A percentile compares a stretch with the other conserved stretches of the same genome.
Evolutionary conservation across 1,140 invertebrate genomes (phyloP).

Genomic region (Eupeodes corollae): DNA sequence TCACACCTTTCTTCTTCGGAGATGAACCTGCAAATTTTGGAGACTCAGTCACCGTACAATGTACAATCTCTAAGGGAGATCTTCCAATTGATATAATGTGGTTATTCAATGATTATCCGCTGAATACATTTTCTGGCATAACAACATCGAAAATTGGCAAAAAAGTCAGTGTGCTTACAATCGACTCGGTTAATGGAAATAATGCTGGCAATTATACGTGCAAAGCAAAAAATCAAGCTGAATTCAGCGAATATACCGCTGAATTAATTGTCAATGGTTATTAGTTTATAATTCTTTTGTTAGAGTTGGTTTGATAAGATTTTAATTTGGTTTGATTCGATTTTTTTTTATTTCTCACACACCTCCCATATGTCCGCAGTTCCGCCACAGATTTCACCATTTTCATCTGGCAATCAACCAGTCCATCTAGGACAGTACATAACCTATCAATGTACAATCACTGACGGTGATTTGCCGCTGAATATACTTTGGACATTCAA

Average conservation of each 20-base stretch:
- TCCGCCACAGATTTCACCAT: slow-evolving; percentile 49
- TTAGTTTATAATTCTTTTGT: slow-evolving; percentile 7
- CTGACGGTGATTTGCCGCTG: slow-evolving; percentile 71
- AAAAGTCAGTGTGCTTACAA: slow-evolving; percentile 61
- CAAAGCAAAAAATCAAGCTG: slow-evolving; percentile 61
- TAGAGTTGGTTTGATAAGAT: slow-evolving; percentile 7
- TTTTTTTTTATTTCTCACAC: slow-evolving; percentile 8
- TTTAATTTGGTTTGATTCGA: background rate
- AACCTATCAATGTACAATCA: slow-evolving; percentile 47
- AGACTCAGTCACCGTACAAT: slow-evolving; percentile 54
- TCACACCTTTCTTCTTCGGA: slow-evolving; percentile 54
- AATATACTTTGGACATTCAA: slow-evolving; percentile 70
- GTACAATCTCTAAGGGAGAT: slow-evolving; percentile 58
- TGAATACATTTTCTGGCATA: slow-evolving; percentile 53
- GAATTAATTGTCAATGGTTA: slow-evolving; percentile 66
- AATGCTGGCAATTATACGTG: slow-evolving; percentile 70
- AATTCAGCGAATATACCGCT: slow-evolving; percentile 53
- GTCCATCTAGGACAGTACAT: slow-evolving; percentile 50
- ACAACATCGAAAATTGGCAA: slow-evolving; percentile 60
- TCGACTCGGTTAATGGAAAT: slow-evolving; percentile 58
- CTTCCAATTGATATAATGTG: slow-evolving; percentile 56
- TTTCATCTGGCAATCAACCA: slow-evolving; percentile 48
- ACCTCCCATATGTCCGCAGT: slow-evolving; percentile 34
- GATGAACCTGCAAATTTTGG: slow-evolving; percentile 57
- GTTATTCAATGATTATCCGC: slow-evolving; percentile 51